Conservation (phyloP, 2,888 invertebrate species). For the Bedellia somnulentella region DNA sequence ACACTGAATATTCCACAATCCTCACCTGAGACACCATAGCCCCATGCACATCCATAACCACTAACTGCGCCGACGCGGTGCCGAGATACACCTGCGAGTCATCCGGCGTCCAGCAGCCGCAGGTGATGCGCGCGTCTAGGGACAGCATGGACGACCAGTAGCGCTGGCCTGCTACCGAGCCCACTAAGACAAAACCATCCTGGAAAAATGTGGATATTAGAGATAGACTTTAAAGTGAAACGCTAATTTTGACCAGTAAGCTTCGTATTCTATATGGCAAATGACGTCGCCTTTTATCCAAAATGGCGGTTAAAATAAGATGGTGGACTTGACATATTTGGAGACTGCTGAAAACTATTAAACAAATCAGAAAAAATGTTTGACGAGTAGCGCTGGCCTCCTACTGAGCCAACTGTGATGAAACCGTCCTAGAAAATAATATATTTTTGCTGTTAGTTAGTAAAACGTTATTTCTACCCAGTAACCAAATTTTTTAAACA, state of each 20-base stretch:
- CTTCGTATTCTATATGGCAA: too few species aligned
- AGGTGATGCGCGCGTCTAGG: slow-evolving; percentile 89
- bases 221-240: too few species aligned
- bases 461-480: too few species aligned
- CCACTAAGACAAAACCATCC: slow-evolving; percentile 98
- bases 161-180: slow-evolving; percentile 94
- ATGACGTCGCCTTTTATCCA: too few species aligned
- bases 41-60: slow-evolving; percentile 96
- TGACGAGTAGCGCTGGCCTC: slow-evolving; percentile 97
- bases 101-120: slow-evolving; percentile 97
- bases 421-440: slow-evolving; percentile 85
- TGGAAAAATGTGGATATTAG: too few species aligned
- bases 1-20: too few species aligned
- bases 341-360: too few species aligned
- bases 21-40: slow-evolving; percentile 86
- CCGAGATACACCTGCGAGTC: slow-evolving; percentile 97
- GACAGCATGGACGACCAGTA: slow-evolving; percentile 99
- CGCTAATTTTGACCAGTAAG: too few species aligned
- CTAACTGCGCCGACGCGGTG: slow-evolving; percentile 90
- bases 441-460: too few species aligned
- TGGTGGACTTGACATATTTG: too few species aligned
- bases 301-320: too few species aligned
- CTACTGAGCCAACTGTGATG: slow-evolving; percentile 95
- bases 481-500: too few species aligned
- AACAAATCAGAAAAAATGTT: slow-evolving; percentile 97